Evolutionary conservation across 2,888 invertebrate species (phyloP).

Genomic region (Laothoe populi): DNA sequence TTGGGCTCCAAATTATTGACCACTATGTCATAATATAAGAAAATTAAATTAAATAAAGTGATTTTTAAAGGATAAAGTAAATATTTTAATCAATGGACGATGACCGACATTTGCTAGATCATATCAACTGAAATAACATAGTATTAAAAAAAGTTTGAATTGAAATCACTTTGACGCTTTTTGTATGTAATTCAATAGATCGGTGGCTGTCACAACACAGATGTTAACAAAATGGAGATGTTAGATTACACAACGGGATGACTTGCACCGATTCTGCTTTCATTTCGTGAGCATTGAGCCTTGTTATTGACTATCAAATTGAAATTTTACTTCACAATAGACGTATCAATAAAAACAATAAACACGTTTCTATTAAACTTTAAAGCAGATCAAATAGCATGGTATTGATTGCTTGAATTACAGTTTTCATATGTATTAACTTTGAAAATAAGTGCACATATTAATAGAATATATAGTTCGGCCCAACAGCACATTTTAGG

Average conservation of each 20-base stretch:
- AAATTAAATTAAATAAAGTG: too few species aligned
- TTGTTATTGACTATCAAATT: slow-evolving; percentile 46
- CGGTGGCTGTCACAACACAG: slow-evolving; percentile 52
- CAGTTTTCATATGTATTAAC: slow-evolving; percentile 6
- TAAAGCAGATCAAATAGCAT: background rate
- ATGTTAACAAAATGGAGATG: slow-evolving; percentile 37
- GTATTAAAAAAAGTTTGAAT: background rate
- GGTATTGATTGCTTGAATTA: background rate
- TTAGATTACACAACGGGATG: slow-evolving; percentile 39
- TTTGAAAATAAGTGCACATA: too few species aligned
- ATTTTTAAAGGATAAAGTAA: too few species aligned
- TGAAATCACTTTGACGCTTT: slow-evolving; percentile 27
- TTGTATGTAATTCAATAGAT: slow-evolving; percentile 39
- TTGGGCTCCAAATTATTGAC: too few species aligned
- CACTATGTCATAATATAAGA: too few species aligned
- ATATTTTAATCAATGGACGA: background rate
- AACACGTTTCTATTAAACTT: slow-evolving; percentile 42
- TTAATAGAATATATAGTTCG: too few species aligned
- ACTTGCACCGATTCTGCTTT: slow-evolving; percentile 43
- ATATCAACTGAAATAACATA: slow-evolving; percentile 11
- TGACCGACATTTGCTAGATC: slow-evolving; percentile 27
- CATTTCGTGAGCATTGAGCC: slow-evolving; percentile 41
- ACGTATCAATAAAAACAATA: slow-evolving; percentile 39
- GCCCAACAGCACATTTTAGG: too few species aligned
- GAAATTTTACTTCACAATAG: slow-evolving; percentile 52